phyloP scores from a whole-genome alignment of 2,113 vertebrate genomes.

The Clarias magur region DNA sequence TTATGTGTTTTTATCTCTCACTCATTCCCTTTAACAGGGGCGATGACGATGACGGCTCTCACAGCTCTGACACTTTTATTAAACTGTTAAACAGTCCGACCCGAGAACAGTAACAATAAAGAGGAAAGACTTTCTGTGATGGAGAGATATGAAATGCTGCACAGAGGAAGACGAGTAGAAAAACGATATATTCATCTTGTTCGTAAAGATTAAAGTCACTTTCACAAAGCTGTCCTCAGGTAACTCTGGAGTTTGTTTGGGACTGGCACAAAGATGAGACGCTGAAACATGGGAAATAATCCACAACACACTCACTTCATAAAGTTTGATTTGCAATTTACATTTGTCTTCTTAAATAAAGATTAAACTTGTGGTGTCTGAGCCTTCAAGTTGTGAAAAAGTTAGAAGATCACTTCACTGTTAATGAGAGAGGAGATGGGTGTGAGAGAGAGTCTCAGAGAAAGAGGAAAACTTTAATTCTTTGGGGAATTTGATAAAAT shows the following conservation, averaged over 20 bases:
- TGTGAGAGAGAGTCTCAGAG: neutral
- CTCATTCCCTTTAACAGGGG: neutral
- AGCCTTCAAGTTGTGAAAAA: neutral
- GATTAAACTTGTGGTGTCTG: neutral
- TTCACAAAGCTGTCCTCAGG: neutral
- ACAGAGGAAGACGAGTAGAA: neutral
- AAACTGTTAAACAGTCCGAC: conserved; percentile 2
- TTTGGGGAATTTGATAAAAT: neutral
- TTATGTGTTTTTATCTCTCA: neutral
- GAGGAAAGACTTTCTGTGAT: neutral
- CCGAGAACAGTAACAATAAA: conserved; percentile 2
- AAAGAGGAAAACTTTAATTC: neutral
- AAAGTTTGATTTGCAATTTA: neutral
- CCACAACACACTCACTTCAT: neutral
- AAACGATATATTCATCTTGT: neutral
- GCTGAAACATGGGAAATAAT: neutral
- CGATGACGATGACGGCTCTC: neutral
- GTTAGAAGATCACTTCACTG: neutral
- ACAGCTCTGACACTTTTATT: conserved; percentile 32
- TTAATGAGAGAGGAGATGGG: conserved; percentile 25
- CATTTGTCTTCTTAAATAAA: neutral
- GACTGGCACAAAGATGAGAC: neutral
- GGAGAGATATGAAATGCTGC: neutral
- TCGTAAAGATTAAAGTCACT: neutral
- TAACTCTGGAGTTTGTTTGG: neutral